phyloP scores from a whole-genome alignment of 2,113 vertebrate genomes.

The Poecilia latipinna region DNA sequence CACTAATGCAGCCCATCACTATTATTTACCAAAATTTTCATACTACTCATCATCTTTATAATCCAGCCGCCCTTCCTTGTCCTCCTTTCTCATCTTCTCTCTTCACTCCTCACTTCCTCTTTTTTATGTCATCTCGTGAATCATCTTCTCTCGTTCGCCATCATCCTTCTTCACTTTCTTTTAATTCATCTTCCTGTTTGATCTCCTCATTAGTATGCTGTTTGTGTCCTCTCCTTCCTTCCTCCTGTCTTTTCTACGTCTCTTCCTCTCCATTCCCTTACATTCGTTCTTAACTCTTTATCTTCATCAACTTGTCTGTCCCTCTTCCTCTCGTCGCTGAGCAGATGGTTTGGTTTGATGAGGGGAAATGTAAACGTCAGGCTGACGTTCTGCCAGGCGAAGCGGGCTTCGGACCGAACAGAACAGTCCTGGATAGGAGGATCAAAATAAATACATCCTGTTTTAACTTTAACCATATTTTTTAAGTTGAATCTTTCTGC shows the following conservation, averaged over 20 bases:
- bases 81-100: background rate
- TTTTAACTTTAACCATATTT: background rate
- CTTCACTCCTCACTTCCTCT: conserved; percentile 2
- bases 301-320: background rate
- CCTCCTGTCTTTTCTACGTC: conserved; percentile 6
- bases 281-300: background rate
- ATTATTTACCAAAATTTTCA: background rate
- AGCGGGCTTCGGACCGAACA: conserved; percentile 43
- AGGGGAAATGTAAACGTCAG: conserved; percentile 64
- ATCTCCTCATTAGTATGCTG: conserved; percentile 59
- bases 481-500: background rate
- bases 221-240: conserved; percentile 6
- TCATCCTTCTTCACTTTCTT: background rate
- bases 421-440: conserved; percentile 41
- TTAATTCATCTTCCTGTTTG: conserved; percentile 42
- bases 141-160: background rate
- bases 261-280: background rate
- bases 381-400: conserved; percentile 34
- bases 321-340: conserved; percentile 31
- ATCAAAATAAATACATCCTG: background rate
- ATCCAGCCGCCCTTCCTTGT: background rate
- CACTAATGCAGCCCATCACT: background rate
- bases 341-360: conserved; percentile 53
- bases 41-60: background rate
- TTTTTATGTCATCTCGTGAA: conserved; percentile 18